Base-by-base conservation (phyloP, 2,888 invertebrate species). In the Pristionchus arcanus region DNA sequence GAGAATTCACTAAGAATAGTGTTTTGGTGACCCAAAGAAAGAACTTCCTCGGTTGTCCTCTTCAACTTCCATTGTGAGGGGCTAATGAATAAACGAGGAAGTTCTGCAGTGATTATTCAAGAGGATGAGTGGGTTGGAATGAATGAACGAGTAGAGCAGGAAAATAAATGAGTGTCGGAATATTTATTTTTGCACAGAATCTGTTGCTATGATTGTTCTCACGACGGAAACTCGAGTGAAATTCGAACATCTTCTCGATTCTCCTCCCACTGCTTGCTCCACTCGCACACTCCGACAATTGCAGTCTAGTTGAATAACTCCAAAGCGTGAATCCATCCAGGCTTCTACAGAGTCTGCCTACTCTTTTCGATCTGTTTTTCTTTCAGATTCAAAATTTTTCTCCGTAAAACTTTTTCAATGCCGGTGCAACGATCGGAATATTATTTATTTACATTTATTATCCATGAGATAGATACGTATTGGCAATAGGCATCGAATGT, bases 61-160 rank as follows among this genome's bases (percentile, higher is more conserved):
- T 63, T 13, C 11, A 74, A 37, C 9, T 21, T 19, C 37, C 37
- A 74, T 74, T 74, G 74, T 74, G 74, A 0, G 37, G 0, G 37
- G 0, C 68, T 31, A 68, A 68, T 68, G 68, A 68, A 68, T 68
- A 68, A 31, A 68, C 31, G 31, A 68, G 68, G 68, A 68, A 68
- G 9, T 42, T 42, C 42, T 42, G 42, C 42, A 3, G 68, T 68
- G 68, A 68, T 68, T 68, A 13, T 19, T 15, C 37, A 74, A 21
- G 74, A 74, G 21, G 21, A 25, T 31, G 68, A 16, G 31, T 31
- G 4, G 68, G n/a, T 31, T 28, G 16, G 15, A 15, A 13, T 1
- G 31, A n/a, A n/a, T 9, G 25, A 11, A n/a, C 2, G n/a, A 66
- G 2, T 66, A 4, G n/a, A 66, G 2, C 1, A 66, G n/a, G n/a